Evolutionary conservation across 53 echinoderm and acorn worm species (phyloP).

Genomic region (Astropecten irregularis): DNA sequence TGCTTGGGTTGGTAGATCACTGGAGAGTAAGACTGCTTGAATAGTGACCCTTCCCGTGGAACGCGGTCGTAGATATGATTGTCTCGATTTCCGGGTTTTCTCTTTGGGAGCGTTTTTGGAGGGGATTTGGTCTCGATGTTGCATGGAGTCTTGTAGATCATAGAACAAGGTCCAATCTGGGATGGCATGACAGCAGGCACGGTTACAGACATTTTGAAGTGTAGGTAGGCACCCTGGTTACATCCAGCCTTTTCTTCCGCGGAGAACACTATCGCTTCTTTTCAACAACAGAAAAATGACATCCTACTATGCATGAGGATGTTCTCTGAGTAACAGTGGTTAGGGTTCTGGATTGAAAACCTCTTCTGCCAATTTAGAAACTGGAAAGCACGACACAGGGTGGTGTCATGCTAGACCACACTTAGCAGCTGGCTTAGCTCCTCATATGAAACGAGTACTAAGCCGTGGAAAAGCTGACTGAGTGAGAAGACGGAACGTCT

Average conservation of each 20-base stretch:
- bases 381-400: too few relatives aligned
- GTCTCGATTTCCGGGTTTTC: not conserved
- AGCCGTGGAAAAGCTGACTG: not conserved
- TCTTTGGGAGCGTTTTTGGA: conserved; percentile 19
- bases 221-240: not conserved
- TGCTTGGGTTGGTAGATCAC: not conserved
- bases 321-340: too few relatives aligned
- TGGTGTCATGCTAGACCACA: too few relatives aligned
- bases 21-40: conserved; percentile 1
- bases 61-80: conserved; percentile 37
- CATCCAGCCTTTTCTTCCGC: not conserved
- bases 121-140: conserved; percentile 15
- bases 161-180: not conserved
- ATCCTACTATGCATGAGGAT: too few relatives aligned
- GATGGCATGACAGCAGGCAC: conserved; percentile 6
- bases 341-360: too few relatives aligned
- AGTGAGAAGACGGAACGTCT: not conserved
- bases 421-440: not conserved
- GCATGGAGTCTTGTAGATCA: conserved; percentile 13
- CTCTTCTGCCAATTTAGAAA: too few relatives aligned
- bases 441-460: not conserved
- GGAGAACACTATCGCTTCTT: not conserved
- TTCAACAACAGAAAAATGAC: too few relatives aligned
- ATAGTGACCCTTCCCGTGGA: conserved; percentile 29
- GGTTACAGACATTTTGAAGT: conserved; percentile 14